These are phyloP conservation scores for Hemaris fuciformis DNA, from an alignment of 2,888 invertebrate genomes.

Conservation along the genomic window DNA sequence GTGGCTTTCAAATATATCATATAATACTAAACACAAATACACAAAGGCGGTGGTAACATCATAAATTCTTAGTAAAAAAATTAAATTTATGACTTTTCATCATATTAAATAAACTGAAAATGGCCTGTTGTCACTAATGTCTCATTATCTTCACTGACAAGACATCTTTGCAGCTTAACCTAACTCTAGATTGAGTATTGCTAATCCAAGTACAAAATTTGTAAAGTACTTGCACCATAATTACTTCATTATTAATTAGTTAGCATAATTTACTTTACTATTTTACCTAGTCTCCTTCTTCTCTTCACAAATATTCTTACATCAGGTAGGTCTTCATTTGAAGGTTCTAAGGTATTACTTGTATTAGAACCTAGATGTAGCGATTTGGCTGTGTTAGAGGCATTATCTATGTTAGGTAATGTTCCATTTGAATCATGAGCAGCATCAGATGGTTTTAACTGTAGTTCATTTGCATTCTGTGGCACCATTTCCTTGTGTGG, in stretches of 20 bases:
- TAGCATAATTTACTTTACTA: neutral
- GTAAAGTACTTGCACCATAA: neutral
- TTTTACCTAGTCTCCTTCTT: constrained; percentile 53
- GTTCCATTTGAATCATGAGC: constrained; percentile 27
- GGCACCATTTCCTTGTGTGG: constrained; percentile 46
- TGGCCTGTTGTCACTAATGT: neutral
- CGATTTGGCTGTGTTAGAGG: constrained; percentile 29
- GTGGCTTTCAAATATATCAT: no score
- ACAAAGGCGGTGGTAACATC: neutral
- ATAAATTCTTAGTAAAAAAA: neutral
- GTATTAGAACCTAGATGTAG: no score
- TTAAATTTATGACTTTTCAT: neutral
- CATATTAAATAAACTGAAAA: neutral
- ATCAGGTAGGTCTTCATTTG: constrained; percentile 57
- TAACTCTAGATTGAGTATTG: neutral
- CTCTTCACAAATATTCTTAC: constrained; percentile 65
- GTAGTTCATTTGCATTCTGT: constrained; percentile 18
- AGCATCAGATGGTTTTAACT: constrained; percentile 23
- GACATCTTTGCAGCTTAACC: neutral
- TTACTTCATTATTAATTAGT: neutral
- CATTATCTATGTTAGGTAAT: constrained; percentile 20
- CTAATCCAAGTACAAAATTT: neutral
- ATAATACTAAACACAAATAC: neutral
- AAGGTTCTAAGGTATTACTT: neutral
- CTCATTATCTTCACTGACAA: neutral